phyloP scores from a whole-genome alignment of 2,888 invertebrate genomes.

The Cancer borealis region DNA sequence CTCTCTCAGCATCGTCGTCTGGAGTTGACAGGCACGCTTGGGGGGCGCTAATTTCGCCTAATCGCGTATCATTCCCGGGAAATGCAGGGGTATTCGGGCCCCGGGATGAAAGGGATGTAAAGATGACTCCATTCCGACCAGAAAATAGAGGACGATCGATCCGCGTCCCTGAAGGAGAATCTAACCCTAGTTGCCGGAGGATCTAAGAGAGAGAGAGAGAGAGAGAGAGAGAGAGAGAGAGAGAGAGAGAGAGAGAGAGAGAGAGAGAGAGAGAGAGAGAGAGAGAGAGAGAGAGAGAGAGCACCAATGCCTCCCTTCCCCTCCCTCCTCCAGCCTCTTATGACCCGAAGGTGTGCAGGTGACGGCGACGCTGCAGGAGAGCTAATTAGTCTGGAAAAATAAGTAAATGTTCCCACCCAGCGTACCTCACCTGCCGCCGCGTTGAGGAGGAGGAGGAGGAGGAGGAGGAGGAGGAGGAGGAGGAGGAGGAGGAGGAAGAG shows the following conservation, averaged over 20 bases:
- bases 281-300: neutral
- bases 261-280: too few species aligned
- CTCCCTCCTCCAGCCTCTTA: slow-evolving; percentile 34
- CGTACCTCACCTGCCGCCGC: slow-evolving; percentile 21
- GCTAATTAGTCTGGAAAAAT: slow-evolving; percentile 67
- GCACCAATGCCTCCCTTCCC: neutral
- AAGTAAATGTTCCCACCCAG: slow-evolving; percentile 40
- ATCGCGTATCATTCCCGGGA: slow-evolving; percentile 72
- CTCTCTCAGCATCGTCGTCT: slow-evolving; percentile 59
- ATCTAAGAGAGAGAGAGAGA: neutral
- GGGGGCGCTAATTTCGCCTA: slow-evolving; percentile 71
- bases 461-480: slow-evolving; percentile 42
- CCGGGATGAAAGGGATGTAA: slow-evolving; percentile 69
- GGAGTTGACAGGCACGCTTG: slow-evolving; percentile 62
- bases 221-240: too few species aligned
- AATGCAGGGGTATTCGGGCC: slow-evolving; percentile 63
- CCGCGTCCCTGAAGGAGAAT: slow-evolving; percentile 52
- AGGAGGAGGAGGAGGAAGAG: slow-evolving; percentile 16
- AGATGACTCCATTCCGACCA: slow-evolving; percentile 67
- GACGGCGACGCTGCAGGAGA: slow-evolving; percentile 67
- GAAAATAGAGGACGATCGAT: slow-evolving; percentile 67
- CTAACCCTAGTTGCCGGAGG: slow-evolving; percentile 55
- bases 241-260: too few species aligned
- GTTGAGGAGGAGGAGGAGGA: slow-evolving; percentile 24
- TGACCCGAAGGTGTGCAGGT: slow-evolving; percentile 59